Base-by-base conservation (phyloP, 2,797 vertebrate species). In the Chloroceryle inda region DNA sequence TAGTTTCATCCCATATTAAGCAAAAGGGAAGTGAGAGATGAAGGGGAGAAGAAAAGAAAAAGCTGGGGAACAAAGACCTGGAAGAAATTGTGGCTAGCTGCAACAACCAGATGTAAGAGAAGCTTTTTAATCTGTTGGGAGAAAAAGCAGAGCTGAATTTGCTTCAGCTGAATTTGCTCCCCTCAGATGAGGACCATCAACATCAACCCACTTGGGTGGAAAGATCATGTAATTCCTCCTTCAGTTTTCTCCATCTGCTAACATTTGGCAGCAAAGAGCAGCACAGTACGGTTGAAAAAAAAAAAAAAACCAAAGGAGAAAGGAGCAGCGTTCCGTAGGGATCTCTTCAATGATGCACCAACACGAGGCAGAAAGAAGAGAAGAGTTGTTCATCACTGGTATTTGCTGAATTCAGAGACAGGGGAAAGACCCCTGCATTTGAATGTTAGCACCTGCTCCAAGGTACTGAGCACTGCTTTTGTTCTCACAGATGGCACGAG, bases 371-470 rank as follows among this genome's bases (percentile, higher is more conserved):
- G 35, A 45, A 50, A 92, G 91, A 50, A 92, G 91, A 88, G 90
- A 80, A 78, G 72, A 94, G 53, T 4, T 68, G 55, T 93, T 86
- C 72, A 10, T 10, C 52, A 53, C 1, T 74, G n/a, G 40, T 37
- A 35, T 33, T 24, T 66, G 68, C 74, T 64, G 40, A 75, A 90
- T 77, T 69, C 59, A 93, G 44, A 85, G 33, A 66, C 1, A 2
- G 49, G 38, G 69, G 79, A 72, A 93, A 88, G 22, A 92, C 85
- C 61, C 93, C 72, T 71, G 86, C 53, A 75, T 92, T 74, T 85
- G 31, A 88, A 92, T 29, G 50, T 69, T 81, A 94, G 90, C 95
- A 97, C 95, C 96, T 97, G 83, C 95, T 92, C 47, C 6, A 31
- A 58, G 58, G 73, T 67, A 50, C 33, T 6, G 16, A 92, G 58